phyloP scores from a whole-genome alignment of 2,888 invertebrate genomes.

The Rhogogaster chlorosoma region DNA sequence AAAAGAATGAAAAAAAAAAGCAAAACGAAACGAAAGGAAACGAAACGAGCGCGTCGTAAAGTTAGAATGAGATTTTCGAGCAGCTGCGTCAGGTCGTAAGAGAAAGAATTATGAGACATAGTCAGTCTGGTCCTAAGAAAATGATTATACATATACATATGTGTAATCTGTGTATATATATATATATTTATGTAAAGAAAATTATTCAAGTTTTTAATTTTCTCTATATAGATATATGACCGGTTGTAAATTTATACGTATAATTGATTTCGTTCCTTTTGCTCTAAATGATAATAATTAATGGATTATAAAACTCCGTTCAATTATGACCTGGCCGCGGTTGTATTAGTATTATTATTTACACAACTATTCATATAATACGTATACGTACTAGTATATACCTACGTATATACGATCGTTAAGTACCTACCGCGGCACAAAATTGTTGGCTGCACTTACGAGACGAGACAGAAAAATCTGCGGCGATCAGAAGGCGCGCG shows the following conservation, averaged over 20 bases:
- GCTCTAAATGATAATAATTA: background rate
- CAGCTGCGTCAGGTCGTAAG: conserved; percentile 36
- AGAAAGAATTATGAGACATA: conserved; percentile 20
- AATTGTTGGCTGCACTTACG: conserved; percentile 23
- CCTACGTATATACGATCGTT: background rate
- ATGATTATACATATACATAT: background rate
- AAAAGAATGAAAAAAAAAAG: background rate
- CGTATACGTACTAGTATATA: too few species aligned
- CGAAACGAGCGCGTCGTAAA: conserved; percentile 32
- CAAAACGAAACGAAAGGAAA: background rate
- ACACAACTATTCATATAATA: background rate
- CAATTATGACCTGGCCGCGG: background rate
- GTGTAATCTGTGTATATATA: background rate
- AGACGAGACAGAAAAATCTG: conserved; percentile 26
- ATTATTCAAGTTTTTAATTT: conserved; percentile 10
- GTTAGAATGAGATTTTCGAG: conserved; percentile 41
- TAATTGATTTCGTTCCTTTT: too few species aligned
- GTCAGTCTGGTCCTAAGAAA: conserved; percentile 19
- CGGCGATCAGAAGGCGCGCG: background rate
- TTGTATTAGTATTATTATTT: background rate
- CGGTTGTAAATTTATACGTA: too few species aligned
- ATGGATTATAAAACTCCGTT: background rate
- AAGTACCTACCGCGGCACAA: conserved; percentile 8
- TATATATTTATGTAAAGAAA: background rate
- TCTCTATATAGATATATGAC: background rate